These are phyloP conservation scores for Alviniconcha marisindica DNA, from an alignment of 1,140 invertebrate genomes.

Conservation along the genomic window DNA sequence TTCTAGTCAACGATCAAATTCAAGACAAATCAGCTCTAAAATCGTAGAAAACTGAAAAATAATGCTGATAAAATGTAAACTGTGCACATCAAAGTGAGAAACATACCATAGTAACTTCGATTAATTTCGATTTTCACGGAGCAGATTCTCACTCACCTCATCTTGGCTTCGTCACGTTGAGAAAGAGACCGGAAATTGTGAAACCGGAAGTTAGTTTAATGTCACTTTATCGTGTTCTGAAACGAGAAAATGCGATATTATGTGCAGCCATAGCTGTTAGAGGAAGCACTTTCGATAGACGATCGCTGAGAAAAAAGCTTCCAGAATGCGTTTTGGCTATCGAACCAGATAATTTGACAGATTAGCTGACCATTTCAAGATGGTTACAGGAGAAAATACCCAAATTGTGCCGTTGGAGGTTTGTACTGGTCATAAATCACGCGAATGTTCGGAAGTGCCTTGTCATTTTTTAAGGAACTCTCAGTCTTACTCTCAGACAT, in stretches of 20 bases:
- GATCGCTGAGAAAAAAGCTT: slow-evolving; percentile 19
- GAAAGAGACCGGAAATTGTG: slow-evolving; percentile 24
- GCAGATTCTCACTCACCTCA: slow-evolving; percentile 11
- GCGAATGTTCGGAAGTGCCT: background rate
- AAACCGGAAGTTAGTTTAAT: slow-evolving; percentile 5
- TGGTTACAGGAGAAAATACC: slow-evolving; percentile 67
- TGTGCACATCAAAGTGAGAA: too few relatives aligned
- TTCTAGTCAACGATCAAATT: too few relatives aligned
- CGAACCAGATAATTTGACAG: slow-evolving; percentile 1
- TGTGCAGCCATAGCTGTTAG: slow-evolving; percentile 38
- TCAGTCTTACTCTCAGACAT: too few relatives aligned
- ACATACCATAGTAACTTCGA: too few relatives aligned
- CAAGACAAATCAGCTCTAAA: too few relatives aligned
- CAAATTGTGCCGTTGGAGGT: slow-evolving; percentile 68
- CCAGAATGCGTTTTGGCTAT: background rate
- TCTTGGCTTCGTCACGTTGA: background rate
- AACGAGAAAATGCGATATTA: slow-evolving; percentile 33
- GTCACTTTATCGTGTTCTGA: slow-evolving; percentile 3
- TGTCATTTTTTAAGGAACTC: slow-evolving; percentile 8
- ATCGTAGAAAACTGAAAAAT: too few relatives aligned
- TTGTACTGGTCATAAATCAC: slow-evolving; percentile 15
- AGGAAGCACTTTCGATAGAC: slow-evolving; percentile 34
- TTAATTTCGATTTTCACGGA: background rate
- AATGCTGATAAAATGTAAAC: too few relatives aligned
- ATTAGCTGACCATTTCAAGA: slow-evolving; percentile 36